These are phyloP conservation scores for Merops nubicus DNA, from an alignment of 2,113 vertebrate species.

Conservation along the genomic window DNA sequence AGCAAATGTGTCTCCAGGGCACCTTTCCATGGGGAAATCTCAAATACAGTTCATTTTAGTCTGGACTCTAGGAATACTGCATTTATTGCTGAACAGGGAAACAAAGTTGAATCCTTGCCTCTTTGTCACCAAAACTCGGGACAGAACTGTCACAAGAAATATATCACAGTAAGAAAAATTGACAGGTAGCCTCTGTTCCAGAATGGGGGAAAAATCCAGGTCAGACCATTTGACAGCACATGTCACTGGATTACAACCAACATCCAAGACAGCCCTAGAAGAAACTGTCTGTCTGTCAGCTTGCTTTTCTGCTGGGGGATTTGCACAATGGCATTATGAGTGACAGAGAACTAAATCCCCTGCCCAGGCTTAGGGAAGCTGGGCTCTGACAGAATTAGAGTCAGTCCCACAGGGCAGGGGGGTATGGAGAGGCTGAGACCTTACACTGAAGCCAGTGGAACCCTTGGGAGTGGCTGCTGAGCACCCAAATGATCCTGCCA, in stretches of 20 bases:
- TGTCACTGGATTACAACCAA: not conserved
- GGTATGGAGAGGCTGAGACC: not conserved
- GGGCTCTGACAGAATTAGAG: not conserved
- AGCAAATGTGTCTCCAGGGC: not conserved
- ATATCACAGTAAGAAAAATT: not conserved
- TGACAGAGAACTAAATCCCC: not conserved
- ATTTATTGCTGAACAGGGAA: not conserved
- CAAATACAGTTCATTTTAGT: not conserved
- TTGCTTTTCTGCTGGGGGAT: not conserved
- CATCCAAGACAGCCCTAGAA: not conserved
- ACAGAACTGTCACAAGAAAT: not conserved
- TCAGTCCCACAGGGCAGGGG: not conserved
- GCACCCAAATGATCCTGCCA: not conserved
- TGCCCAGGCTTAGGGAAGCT: not conserved
- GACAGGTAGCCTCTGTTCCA: not conserved
- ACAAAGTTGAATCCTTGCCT: not conserved
- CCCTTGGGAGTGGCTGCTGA: not conserved
- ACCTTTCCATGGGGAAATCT: not conserved
- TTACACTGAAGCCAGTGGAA: not conserved
- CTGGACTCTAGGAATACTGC: not conserved
- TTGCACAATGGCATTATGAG: fast-evolving
- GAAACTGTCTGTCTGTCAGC: not conserved
- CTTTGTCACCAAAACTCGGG: not conserved
- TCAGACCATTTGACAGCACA: not conserved
- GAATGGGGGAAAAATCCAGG: not conserved